Base-by-base conservation (phyloP, 2,888 invertebrate species). In the Pseudoips prasinana region DNA sequence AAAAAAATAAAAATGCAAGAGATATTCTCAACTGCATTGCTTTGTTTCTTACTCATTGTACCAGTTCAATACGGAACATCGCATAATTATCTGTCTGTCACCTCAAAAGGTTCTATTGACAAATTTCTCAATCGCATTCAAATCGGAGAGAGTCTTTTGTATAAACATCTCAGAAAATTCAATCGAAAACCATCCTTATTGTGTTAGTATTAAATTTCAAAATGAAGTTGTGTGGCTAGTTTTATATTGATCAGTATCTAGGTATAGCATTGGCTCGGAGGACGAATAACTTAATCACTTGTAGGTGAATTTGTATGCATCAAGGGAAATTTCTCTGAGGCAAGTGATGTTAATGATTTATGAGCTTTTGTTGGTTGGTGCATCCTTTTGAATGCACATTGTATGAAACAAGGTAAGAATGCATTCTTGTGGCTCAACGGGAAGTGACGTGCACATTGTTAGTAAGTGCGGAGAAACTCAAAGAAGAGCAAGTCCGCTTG, bases 101-200 rank as follows among this genome's bases (percentile, higher is more conserved):
- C 8, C 14, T 38, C 35, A 36, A 40, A 40, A 50, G 45, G 18
- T 35, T 29, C 45, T 36, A 53, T 46, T 41, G 43, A 56, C 47
- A 37, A 43, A 58, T 51, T 58, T 49, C 58, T 57, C 62, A 73
- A 74, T 64, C 59, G 56, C 60, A 68, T 65, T 69, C 46, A 58
- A 68, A 69, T 64, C 49, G 59, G 79, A 76, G 79, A 80, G 79
- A 81, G 79, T 73, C 60, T 55, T 64, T 66, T 69, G 64, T 69
- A 45, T 29, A 40, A 26, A 48, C 40, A 37, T 43, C 42, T 33
- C 4, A 14, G 9, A 10, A 11, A 8, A 5, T 22, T 3, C 25
- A 36, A 2, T 25, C 25, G 26, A 66, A 55, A 37, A 33, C 40
- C 9, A 18, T 29, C 45, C 44, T 50, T 59, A 55, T 11, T 3